Percentiles rank a stretch among this genome's conserved stretches.
phyloP scores from a whole-genome alignment of 2,113 vertebrate genomes.

The Penelope pileata region DNA sequence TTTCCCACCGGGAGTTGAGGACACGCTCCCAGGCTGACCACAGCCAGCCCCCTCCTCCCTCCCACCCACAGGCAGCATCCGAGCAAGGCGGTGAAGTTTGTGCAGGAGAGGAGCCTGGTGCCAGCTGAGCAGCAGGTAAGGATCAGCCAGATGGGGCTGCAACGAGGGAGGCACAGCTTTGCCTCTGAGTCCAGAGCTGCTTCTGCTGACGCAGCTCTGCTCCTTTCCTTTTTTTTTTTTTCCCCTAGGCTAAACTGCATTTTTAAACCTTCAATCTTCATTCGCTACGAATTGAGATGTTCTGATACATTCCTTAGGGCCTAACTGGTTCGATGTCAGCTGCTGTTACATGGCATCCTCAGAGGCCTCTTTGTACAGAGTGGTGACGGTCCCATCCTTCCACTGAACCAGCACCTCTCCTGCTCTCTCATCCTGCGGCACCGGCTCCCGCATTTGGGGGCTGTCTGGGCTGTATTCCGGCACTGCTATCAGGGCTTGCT shows the following conservation, averaged over 20 bases:
- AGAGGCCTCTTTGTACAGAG: slow-evolving; percentile 59
- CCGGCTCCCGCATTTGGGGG: neutral
- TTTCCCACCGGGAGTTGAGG: neutral
- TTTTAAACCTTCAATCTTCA: neutral
- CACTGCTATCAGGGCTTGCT: slow-evolving; percentile 34
- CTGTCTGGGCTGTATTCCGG: neutral
- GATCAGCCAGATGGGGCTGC: neutral
- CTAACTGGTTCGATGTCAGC: neutral
- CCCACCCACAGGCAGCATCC: neutral
- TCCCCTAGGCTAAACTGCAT: neutral
- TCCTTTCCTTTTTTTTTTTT: neutral
- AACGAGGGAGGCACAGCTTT: accelerated
- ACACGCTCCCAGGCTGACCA: neutral
- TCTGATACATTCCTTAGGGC: accelerated
- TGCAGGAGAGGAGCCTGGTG: neutral
- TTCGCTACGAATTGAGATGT: neutral
- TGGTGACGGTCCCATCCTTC: slow-evolving; percentile 77
- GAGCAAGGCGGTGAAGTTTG: neutral
- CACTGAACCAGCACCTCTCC: slow-evolving; percentile 77
- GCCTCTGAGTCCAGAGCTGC: neutral
- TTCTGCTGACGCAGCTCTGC: neutral
- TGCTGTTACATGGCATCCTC: slow-evolving; percentile 35
- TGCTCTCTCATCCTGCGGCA: neutral
- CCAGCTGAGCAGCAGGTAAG: accelerated
- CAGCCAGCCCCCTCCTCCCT: neutral